These are phyloP conservation scores for Scaptomyza reducta DNA, from an alignment of 2,888 invertebrate genomes.

Conservation along the genomic window DNA sequence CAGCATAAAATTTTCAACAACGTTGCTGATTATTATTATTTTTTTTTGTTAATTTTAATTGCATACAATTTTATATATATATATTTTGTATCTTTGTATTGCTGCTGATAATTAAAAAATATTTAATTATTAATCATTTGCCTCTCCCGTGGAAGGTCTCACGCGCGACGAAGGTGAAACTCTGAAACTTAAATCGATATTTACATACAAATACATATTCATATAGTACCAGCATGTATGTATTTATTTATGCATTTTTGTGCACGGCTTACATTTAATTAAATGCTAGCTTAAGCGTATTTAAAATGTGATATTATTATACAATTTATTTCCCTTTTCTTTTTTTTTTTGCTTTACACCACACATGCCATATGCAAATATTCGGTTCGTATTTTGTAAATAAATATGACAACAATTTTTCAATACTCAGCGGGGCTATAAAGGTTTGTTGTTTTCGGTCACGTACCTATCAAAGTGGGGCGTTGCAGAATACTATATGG, in stretches of 20 bases:
- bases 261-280: conserved; percentile 68
- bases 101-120: conserved; percentile 69
- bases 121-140: conserved; percentile 78
- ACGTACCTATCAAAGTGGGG: conserved; percentile 41
- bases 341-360: neutral
- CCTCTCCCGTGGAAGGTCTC: conserved; percentile 63
- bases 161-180: conserved; percentile 74
- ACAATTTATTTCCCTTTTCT: conserved; percentile 35
- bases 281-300: conserved; percentile 69
- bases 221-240: no score
- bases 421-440: conserved; percentile 13
- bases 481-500: neutral
- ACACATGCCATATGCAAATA: conserved; percentile 63
- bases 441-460: conserved; percentile 5
- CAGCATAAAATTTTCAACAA: conserved; percentile 61
- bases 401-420: conserved; percentile 49
- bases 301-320: conserved; percentile 71
- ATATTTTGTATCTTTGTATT: conserved; percentile 21
- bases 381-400: conserved; percentile 65
- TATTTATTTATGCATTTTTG: conserved; percentile 11
- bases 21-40: conserved; percentile 45
- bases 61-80: conserved; percentile 20
- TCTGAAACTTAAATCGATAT: conserved; percentile 49
- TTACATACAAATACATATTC: conserved; percentile 1
- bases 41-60: conserved; percentile 41